These are phyloP conservation scores for Atractosteus spatula DNA, from an alignment of 2,113 vertebrate genomes.

Conservation along the genomic window DNA sequence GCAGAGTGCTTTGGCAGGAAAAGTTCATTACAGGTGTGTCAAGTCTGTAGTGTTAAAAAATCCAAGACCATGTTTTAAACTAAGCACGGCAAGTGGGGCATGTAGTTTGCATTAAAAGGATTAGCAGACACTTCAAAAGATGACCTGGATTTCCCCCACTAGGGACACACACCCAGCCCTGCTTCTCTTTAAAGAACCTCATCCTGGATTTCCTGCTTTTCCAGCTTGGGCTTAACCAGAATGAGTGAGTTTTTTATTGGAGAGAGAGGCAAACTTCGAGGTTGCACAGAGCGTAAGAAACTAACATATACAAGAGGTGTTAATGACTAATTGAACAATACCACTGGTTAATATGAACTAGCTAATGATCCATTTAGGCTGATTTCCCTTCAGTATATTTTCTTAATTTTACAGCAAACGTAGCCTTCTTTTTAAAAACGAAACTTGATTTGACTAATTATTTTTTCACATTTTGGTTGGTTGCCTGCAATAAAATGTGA, in stretches of 20 bases:
- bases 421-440: too few relatives aligned
- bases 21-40: constrained; percentile 64
- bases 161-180: constrained; percentile 70
- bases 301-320: too few relatives aligned
- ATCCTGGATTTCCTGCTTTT: constrained; percentile 61
- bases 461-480: too few relatives aligned
- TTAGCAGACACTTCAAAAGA: constrained; percentile 76
- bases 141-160: constrained; percentile 76
- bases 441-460: too few relatives aligned
- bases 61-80: constrained; percentile 69
- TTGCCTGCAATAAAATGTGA: too few relatives aligned
- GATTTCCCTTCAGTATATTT: too few relatives aligned
- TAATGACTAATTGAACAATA: too few relatives aligned
- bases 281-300: too few relatives aligned
- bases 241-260: neutral
- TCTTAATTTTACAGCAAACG: too few relatives aligned
- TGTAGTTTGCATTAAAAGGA: constrained; percentile 78
- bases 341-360: too few relatives aligned
- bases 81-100: constrained; percentile 70
- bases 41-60: constrained; percentile 62
- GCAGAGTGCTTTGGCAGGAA: neutral
- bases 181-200: constrained; percentile 67
- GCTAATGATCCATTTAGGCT: too few relatives aligned
- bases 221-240: neutral
- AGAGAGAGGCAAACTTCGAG: neutral